A percentile compares a stretch with the other conserved stretches of the same genome.
Evolutionary conservation across 2,113 vertebrate species (phyloP).

Genomic region (Strix uralensis): DNA sequence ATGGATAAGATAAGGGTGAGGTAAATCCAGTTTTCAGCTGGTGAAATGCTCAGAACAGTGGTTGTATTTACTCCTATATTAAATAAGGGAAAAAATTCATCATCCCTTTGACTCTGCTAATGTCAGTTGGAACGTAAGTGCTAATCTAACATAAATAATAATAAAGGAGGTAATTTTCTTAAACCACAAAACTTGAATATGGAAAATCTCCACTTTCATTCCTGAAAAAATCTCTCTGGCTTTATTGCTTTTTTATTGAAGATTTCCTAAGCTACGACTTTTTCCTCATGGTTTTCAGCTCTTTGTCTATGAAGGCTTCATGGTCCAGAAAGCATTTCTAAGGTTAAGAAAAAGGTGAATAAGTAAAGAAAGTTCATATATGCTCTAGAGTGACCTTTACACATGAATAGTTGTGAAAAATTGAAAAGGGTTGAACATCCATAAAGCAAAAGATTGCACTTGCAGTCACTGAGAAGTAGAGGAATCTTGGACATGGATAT

Average conservation of each 20-base stretch:
- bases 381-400: not conserved
- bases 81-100: not conserved
- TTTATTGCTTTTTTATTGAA: not conserved
- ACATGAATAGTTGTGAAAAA: not conserved
- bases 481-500: not conserved
- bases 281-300: not conserved
- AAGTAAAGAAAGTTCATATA: not conserved
- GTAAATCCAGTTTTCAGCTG: not conserved
- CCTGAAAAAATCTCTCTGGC: not conserved
- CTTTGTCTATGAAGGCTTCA: not conserved
- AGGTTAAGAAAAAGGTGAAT: not conserved
- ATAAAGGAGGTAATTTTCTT: not conserved
- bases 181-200: not conserved
- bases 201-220: not conserved
- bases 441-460: not conserved
- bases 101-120: not conserved
- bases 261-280: not conserved
- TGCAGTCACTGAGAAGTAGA: not conserved
- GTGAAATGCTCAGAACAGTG: not conserved
- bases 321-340: not conserved
- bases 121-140: not conserved
- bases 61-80: not conserved
- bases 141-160: not conserved
- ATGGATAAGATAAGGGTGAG: not conserved
- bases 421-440: not conserved